These are phyloP conservation scores for Cassiopea xamachana DNA, from an alignment of 30 jellyfish, hydroid and myxozoan species.

Conservation along the genomic window DNA sequence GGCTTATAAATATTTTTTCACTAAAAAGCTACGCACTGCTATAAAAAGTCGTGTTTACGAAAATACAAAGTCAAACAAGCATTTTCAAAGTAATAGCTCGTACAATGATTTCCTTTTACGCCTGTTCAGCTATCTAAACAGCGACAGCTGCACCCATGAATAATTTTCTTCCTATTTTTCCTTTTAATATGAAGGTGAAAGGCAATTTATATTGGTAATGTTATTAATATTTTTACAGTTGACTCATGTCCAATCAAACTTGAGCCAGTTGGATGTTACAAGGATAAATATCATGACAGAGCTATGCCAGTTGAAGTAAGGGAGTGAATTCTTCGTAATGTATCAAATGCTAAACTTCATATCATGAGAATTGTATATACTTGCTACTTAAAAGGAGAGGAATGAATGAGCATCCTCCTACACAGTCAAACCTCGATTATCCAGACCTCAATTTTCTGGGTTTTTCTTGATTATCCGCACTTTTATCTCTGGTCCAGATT, in stretches of 20 bases:
- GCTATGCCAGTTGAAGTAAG: conserved; percentile 76
- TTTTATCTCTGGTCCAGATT: too few species aligned
- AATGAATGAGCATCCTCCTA: background rate
- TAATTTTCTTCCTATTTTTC: background rate
- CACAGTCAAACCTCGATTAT: background rate
- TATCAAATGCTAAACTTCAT: background rate
- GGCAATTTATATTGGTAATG: background rate
- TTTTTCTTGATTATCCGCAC: background rate
- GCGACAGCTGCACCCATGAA: too few species aligned
- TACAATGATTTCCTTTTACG: background rate
- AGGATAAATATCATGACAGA: conserved; percentile 60
- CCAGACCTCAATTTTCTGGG: background rate
- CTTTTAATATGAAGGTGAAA: background rate
- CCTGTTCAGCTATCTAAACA: too few species aligned
- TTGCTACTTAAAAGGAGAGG: background rate
- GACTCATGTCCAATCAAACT: conserved; percentile 62
- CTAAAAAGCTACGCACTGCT: too few species aligned
- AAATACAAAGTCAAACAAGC: too few species aligned
- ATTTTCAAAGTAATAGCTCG: background rate
- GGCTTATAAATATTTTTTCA: too few species aligned
- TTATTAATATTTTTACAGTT: conserved; percentile 7
- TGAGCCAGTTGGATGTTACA: conserved; percentile 89
- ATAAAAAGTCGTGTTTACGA: too few species aligned
- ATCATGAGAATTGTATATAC: background rate
- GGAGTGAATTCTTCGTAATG: background rate